A percentile compares a stretch with the other conserved stretches of the same genome.
Conservation (phyloP, 2,888 invertebrate genomes). For the Clivina fossor region DNA sequence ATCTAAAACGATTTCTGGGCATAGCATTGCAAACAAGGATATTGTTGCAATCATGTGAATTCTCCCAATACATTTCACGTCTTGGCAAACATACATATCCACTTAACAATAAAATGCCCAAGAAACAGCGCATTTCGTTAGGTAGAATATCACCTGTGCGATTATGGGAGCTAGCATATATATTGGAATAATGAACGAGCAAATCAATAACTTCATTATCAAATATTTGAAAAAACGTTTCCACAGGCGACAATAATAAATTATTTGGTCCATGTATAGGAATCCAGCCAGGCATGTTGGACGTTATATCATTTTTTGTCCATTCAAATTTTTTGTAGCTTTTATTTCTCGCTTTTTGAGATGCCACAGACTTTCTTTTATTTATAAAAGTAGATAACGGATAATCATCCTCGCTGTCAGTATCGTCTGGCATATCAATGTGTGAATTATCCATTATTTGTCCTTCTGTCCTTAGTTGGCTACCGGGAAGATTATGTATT, state of each 20-base stretch:
- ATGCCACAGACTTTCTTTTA: neutral
- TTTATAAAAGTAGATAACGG: slow-evolving; percentile 28
- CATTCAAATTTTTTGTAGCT: slow-evolving; percentile 5
- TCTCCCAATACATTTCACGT: slow-evolving; percentile 44
- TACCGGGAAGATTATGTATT: slow-evolving; percentile 7
- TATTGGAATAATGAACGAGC: slow-evolving; percentile 5
- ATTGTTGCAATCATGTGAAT: slow-evolving; percentile 33
- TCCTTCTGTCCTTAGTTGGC: slow-evolving; percentile 21
- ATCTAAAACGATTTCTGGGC: slow-evolving; percentile 21
- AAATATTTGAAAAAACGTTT: slow-evolving; percentile 1
- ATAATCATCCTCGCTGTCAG: slow-evolving; percentile 23
- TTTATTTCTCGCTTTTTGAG: neutral
- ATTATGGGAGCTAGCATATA: slow-evolving; percentile 1
- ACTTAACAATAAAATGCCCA: slow-evolving; percentile 43
- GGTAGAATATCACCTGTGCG: neutral
- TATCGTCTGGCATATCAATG: slow-evolving; percentile 13
- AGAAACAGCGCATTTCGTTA: slow-evolving; percentile 13
- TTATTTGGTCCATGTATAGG: slow-evolving; percentile 2
- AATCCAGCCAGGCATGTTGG: neutral
- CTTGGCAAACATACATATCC: slow-evolving; percentile 42
- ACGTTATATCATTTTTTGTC: slow-evolving; percentile 8
- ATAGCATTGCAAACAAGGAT: slow-evolving; percentile 22
- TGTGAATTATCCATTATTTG: slow-evolving; percentile 14
- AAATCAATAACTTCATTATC: slow-evolving; percentile 8
- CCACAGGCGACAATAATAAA: slow-evolving; percentile 6